Evolutionary conservation across 2,888 invertebrate genomes (phyloP).

Genomic region (Subacronicta megacephala): DNA sequence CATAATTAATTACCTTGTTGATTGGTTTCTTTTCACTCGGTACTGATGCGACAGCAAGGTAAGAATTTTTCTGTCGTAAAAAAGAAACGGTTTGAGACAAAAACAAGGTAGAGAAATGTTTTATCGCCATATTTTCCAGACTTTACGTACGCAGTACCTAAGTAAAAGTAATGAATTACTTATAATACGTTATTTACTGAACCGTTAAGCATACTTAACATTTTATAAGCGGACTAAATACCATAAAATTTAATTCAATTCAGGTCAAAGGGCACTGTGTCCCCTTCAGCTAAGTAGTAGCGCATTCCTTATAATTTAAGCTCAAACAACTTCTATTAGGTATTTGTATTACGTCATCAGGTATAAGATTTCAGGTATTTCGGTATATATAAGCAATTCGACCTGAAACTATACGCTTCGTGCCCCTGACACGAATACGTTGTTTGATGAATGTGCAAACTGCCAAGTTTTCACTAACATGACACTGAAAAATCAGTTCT

Average conservation of each 20-base stretch:
- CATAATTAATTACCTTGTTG: constrained; percentile 44
- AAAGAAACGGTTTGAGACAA: constrained; percentile 44
- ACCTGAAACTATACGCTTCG: constrained; percentile 32
- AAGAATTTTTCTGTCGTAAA: constrained; percentile 60
- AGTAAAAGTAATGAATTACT: constrained; percentile 41
- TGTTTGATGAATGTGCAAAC: constrained; percentile 75
- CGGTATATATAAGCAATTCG: constrained; percentile 23
- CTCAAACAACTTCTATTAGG: constrained; percentile 32
- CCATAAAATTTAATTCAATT: constrained; percentile 41
- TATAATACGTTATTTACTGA: constrained; percentile 40
- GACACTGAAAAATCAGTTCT: too few species aligned
- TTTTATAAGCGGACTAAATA: constrained; percentile 43
- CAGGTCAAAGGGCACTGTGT: constrained; percentile 48
- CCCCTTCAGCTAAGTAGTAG: constrained; percentile 19
- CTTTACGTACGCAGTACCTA: too few species aligned
- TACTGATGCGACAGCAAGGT: constrained; percentile 57
- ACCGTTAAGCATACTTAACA: constrained; percentile 39
- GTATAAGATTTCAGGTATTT: constrained; percentile 40
- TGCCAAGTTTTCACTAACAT: constrained; percentile 52
- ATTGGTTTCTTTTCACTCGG: constrained; percentile 55
- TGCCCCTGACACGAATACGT: constrained; percentile 78
- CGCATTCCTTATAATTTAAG: constrained; percentile 38
- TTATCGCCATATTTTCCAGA: background rate
- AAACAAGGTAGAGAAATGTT: constrained; percentile 3
- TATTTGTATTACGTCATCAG: constrained; percentile 47